These are phyloP conservation scores for Drosophila neocordata DNA, from an alignment of 1,140 invertebrate genomes.

Conservation along the genomic window DNA sequence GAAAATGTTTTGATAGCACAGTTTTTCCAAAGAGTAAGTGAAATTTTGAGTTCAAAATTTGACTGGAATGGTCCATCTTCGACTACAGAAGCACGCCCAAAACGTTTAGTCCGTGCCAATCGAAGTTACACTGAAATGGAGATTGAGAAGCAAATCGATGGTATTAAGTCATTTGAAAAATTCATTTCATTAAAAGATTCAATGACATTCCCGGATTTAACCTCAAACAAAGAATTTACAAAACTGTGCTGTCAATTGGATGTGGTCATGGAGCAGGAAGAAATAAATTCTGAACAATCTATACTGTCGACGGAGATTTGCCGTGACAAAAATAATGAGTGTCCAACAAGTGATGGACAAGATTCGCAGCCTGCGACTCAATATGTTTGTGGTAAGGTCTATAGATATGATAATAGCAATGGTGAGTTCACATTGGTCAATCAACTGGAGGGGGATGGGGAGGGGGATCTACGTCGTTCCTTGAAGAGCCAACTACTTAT, in stretches of 20 bases:
- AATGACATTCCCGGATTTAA: conserved; percentile 28
- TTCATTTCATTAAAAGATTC: conserved; percentile 36
- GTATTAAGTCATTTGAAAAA: conserved; percentile 56
- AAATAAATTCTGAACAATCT: background rate
- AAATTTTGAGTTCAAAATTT: conserved; percentile 26
- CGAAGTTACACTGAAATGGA: conserved; percentile 56
- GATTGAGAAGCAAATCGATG: conserved; percentile 63
- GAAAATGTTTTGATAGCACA: conserved; percentile 39
- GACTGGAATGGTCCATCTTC: conserved; percentile 15
- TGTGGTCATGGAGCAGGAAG: conserved; percentile 18
- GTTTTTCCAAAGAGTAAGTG: conserved; percentile 47
- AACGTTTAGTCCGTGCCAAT: conserved; percentile 27
- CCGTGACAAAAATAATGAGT: conserved; percentile 14
- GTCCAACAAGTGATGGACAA: background rate
- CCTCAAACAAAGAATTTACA: conserved; percentile 51
- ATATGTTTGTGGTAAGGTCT: conserved; percentile 36
- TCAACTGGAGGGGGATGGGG: background rate
- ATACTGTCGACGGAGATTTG: background rate
- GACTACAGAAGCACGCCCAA: conserved; percentile 20
- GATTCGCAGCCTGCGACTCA: background rate
- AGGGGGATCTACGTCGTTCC: background rate
- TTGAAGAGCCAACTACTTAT: background rate
- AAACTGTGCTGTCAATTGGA: conserved; percentile 57
- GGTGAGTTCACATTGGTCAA: conserved; percentile 8
- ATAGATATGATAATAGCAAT: conserved; percentile 11